Evolutionary conservation across 2,888 invertebrate genomes (phyloP), one percentile per base, ranked within the genome.

Genomic region (Agriotes lineatus): DNA sequence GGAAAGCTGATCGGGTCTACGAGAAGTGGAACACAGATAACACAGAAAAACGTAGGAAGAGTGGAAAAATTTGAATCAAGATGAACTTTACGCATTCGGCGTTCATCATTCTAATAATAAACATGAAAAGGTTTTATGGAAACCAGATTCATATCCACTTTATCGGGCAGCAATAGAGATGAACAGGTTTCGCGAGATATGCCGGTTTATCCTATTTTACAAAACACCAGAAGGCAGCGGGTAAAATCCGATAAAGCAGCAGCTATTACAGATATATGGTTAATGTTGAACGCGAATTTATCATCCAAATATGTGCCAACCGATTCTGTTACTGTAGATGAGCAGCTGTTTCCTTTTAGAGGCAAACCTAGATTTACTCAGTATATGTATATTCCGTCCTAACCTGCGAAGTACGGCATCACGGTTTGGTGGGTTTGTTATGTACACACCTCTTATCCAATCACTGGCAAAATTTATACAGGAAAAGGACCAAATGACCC

Each of bases 281-380:
- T 42, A 25, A 64, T 25, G 64, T 16, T 57, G 50, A 57, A 56
- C n/a, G 16, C 12, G 1, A 14, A 42, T 42, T 14, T 42, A 42
- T 1, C 39, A 14, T 48, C 9, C 18, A 57, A 56, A 64, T 64
- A 44, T 57, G 33, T 33, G 6, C 56, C 56, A 56, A 56, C 18
- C 37, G 56, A 56, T 56, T 56, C 14, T 35, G 18, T 35, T 33
- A 35, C 33, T 1, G 35, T 64, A 4, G 50, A 65, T 59, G 59
- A 65, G 19, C 50, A 59, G 37, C 50, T 65, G 9, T 59, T 48
- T 48, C 52, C 60, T n/a, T 66, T 50, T 60, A 50, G 60, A 22
- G 39, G 39, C 16, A 42, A n/a, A n/a, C n/a, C 30, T 30, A 30
- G 30, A 30, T 30, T 30, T 30, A 30, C 5, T 30, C 30, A 30